These are phyloP conservation scores for Sterna hirundo DNA, from an alignment of 2,113 vertebrate genomes.

Conservation along the genomic window DNA sequence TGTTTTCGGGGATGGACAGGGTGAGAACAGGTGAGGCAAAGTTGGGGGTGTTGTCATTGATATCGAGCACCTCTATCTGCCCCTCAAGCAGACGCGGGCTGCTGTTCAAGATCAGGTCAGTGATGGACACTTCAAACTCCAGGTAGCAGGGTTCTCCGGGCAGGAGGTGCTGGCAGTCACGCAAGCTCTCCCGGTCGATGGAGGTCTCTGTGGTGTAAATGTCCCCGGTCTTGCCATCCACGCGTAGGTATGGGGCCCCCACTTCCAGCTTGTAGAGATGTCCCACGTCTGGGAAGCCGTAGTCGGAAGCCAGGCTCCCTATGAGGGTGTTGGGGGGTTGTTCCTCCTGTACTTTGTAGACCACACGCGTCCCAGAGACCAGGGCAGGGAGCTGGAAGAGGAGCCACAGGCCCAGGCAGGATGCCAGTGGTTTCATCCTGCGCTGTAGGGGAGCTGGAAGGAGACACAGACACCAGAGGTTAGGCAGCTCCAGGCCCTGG, in stretches of 20 bases:
- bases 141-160: constrained; percentile 88
- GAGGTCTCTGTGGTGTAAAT: constrained; percentile 95
- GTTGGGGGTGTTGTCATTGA: constrained; percentile 98
- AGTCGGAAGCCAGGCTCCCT: constrained; percentile 90
- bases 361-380: constrained; percentile 67
- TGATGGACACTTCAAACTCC: constrained; percentile 97
- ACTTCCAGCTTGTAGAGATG: constrained; percentile 97
- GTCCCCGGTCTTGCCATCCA: constrained; percentile 94
- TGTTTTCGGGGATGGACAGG: constrained; percentile 94
- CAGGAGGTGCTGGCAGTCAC: constrained; percentile 88
- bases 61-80: constrained; percentile 92
- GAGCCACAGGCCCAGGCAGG: constrained; percentile 72
- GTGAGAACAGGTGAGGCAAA: constrained; percentile 91
- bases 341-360: constrained; percentile 89
- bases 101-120: constrained; percentile 84
- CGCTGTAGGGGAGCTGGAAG: constrained; percentile 62
- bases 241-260: constrained; percentile 89
- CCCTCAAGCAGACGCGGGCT: constrained; percentile 90
- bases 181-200: constrained; percentile 90
- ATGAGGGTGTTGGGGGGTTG: constrained; percentile 94
- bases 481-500: not conserved
- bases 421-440: constrained; percentile 58
- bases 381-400: constrained; percentile 66
- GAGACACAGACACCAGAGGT: constrained; percentile 40
- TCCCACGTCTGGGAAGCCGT: constrained; percentile 88